Base-by-base conservation (phyloP, 2,113 vertebrate species). In the Mesocricetus auratus region DNA sequence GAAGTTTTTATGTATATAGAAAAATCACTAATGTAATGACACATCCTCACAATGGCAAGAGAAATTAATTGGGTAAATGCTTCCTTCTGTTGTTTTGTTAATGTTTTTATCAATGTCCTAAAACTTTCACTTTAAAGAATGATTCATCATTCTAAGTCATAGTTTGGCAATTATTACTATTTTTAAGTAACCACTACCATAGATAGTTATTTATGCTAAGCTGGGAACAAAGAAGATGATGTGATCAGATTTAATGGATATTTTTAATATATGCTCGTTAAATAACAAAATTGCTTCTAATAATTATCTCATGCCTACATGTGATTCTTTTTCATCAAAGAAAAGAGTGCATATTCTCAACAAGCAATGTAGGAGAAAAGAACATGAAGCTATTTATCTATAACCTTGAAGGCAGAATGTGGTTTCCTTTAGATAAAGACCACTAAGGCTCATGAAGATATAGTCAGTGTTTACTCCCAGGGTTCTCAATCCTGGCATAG, bases 51-150 rank as follows among this genome's bases (percentile, higher is more conserved):
- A 93, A 83, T 78, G 85, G 68, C 62, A 90, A 74, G 71, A 82
- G 62, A 89, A 95, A 94, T 91, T 93, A 96, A 96, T 93, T 94
- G 93, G 85, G 58, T 93, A 77, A 97, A 36, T 64, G 8, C 36
- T 91, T 94, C 93, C 93, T 96, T 97, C 89, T 97, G 89, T 71
- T 95, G 62, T 94, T 96, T 96, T 95, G 60, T 79, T 93, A 93
- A 81, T 50, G 74, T 77, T 22, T 91, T 93, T 89, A 82, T 88
- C 95, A 95, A 75, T 94, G 60, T 93, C 73, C 83, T 78, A 75
- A 90, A 42, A 42, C 56, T 96, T 96, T 78, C 79, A 79, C 22
- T 85, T 96, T 97, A 85, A 91, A 93, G 74, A 92, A 93, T 90
- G 92, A 96, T 42, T 97, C 87, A 85, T 96, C 58, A 87, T 60